Base-by-base conservation (phyloP, 2,113 vertebrate species). In the Misgurnus mizolepis region DNA sequence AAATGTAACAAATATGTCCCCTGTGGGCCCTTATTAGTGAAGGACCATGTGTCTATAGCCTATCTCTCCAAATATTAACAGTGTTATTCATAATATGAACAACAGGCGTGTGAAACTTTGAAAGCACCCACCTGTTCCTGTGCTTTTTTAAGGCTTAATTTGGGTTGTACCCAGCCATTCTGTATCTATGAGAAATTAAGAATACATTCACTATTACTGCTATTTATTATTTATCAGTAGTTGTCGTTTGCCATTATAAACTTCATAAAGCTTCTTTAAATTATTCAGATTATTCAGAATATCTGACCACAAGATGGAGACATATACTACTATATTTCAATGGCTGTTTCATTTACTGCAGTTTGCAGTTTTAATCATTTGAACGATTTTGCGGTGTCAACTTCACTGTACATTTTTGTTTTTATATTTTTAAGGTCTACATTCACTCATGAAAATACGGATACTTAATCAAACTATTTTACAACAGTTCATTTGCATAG, bases 1-100 rank as follows among this genome's bases (percentile, higher is more conserved):
- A 86, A 79, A 83, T 78, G 67, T 79, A 82, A 82, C 40, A 87
- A 85, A 62, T 71, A 80, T 58, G 77, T 64, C 67, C 60, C 49
- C 64, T 67, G 58, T 72, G 49, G 43, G 22, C 11, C 34, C 78
- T 71, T 7, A 72, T 56, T 69, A 40, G 55, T 47, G 43, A 60
- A 83, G 55, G 70, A 67, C 81, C 67, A 60, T 72, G 67, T 61
- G 39, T 79, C 27, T 34, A 34, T 34, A 34, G 53, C 27, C 14
- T 71, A 68, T 77, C 55, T 55, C 50, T 64, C 17, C 15, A 12
- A 61, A 41, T 64, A 56, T 72, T 77, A 34, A 62, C 17, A 45
- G 40, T 50, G 55, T 80, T 45, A 76, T 39, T 72, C 39, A 53
- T 39, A 68, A 61, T 67, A 17, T 4, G 45, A 58, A 39, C 11